Evolutionary conservation across 2,888 invertebrate species (phyloP).

Genomic region (Anoncus sp.): DNA sequence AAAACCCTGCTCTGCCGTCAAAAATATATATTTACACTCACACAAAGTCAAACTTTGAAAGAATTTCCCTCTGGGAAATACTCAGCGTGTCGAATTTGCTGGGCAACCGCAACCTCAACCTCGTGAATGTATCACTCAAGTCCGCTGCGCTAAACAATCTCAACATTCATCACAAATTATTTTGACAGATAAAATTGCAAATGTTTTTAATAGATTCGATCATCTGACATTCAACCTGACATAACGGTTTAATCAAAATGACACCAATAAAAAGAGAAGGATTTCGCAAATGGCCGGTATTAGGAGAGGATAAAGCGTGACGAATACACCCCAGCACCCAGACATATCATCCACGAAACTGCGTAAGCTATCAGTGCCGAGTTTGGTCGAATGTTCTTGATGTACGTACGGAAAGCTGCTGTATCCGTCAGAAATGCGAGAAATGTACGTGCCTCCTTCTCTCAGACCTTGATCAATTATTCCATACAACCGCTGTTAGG

Average conservation of each 20-base stretch:
- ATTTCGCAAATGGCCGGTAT: background rate
- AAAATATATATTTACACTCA: background rate
- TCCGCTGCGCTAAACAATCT: too few species aligned
- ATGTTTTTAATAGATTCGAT: background rate
- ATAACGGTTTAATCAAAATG: background rate
- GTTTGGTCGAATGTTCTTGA: slow-evolving; percentile 29
- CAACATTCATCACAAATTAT: too few species aligned
- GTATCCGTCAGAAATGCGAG: slow-evolving; percentile 35
- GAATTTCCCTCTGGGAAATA: slow-evolving; percentile 35
- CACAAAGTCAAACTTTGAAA: background rate
- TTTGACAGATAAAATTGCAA: background rate
- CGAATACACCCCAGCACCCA: background rate
- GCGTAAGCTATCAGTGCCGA: slow-evolving; percentile 7
- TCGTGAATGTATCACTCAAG: background rate
- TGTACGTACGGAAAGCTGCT: slow-evolving; percentile 6
- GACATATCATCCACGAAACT: slow-evolving; percentile 5
- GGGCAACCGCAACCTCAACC: too few species aligned
- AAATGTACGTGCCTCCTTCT: slow-evolving; percentile 63
- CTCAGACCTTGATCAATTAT: slow-evolving; percentile 70
- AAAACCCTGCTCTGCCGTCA: slow-evolving; percentile 19
- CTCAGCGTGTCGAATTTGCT: too few species aligned
- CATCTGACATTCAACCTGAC: background rate
- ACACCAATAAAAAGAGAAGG: background rate
- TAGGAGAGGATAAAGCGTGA: background rate
- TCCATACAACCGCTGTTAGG: slow-evolving; percentile 66